Base-by-base conservation (phyloP, 1,140 invertebrate species). In the Chironomus striatipennis region DNA sequence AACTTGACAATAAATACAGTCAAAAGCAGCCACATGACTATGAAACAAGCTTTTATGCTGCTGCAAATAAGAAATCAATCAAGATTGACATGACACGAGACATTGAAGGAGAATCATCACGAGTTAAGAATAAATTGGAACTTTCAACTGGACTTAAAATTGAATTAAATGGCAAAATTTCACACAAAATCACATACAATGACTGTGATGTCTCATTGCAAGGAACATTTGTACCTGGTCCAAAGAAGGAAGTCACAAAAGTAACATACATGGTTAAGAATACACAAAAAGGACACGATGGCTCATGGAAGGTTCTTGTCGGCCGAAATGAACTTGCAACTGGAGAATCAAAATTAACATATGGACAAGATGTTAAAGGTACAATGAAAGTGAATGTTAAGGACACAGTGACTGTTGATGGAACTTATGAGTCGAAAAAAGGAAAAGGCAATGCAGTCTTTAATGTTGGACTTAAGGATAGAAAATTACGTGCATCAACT, bases 401-500 rank as follows among this genome's bases (percentile, higher is more conserved):
- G 74, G 86, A 88, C 75, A 75, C 84, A 10, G 75, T 90, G 34
- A 78, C 78, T 2, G 84, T 85, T 10, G 86, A 87, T 70, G 87
- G 85, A 21, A 83, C 87, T 74, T 85, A 85, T 75, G 87, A 87
- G 72, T 79, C 85, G 2, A 85, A 84, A 42, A 84, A 83, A 74
- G 87, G 87, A 20, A 87, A 86, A 76, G 87, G 86, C n/a, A 85
- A 86, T 57, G 81, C 86, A 8, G 78, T 84, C 10, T 78, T 88
- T 8, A 18, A 81, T 81, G 2, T 65, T 88, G 43, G 82, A 86
- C 43, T 84, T 86, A 79, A 83, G 81, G 79, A 87, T 43, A 85
- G 87, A 7, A 89, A 90, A 77, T 82, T 91, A 43, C 90, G 90
- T 78, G 83, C 85, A 10, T 87, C 89, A 4, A 77, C 88, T 0